A percentile compares a stretch with the other conserved stretches of the same genome.
These are phyloP conservation scores for Spisula solida DNA, from an alignment of 2,888 invertebrate genomes.

Conservation along the genomic window DNA sequence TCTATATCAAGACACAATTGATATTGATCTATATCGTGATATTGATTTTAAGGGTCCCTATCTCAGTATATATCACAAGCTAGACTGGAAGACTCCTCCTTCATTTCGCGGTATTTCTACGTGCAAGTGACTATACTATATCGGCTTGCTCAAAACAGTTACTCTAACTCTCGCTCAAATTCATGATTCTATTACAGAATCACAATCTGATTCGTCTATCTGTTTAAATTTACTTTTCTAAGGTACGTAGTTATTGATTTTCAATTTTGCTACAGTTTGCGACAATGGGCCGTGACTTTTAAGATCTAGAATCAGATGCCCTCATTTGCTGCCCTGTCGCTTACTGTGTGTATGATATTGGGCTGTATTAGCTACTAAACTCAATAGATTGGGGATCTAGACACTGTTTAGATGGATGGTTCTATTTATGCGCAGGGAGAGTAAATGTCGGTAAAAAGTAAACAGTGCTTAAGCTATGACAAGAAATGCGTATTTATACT, in stretches of 20 bases:
- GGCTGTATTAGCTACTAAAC: constrained; percentile 73
- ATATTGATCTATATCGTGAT: not conserved
- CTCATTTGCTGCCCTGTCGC: constrained; percentile 53
- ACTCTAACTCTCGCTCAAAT: too few species aligned
- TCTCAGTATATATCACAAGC: not conserved
- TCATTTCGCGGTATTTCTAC: too few species aligned
- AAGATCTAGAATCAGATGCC: constrained; percentile 51
- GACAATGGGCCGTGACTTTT: constrained; percentile 47
- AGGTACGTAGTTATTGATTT: constrained; percentile 45
- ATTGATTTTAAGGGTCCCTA: not conserved
- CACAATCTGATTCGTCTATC: not conserved
- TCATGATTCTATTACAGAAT: not conserved
- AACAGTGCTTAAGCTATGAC: constrained; percentile 18
- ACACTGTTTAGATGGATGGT: constrained; percentile 76
- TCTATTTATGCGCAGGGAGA: constrained; percentile 58
- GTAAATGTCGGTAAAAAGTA: constrained; percentile 40
- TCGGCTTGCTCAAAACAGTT: too few species aligned
- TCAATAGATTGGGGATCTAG: constrained; percentile 85
- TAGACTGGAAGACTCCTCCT: not conserved
- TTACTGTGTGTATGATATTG: constrained; percentile 50
- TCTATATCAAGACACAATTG: too few species aligned
- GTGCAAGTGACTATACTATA: too few species aligned
- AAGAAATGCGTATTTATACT: not conserved
- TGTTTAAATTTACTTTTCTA: constrained; percentile 34
- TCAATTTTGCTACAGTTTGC: constrained; percentile 47